Conservation (phyloP, 64 coral and sea anemone genomes). For the Stichodactyla helianthus region DNA sequence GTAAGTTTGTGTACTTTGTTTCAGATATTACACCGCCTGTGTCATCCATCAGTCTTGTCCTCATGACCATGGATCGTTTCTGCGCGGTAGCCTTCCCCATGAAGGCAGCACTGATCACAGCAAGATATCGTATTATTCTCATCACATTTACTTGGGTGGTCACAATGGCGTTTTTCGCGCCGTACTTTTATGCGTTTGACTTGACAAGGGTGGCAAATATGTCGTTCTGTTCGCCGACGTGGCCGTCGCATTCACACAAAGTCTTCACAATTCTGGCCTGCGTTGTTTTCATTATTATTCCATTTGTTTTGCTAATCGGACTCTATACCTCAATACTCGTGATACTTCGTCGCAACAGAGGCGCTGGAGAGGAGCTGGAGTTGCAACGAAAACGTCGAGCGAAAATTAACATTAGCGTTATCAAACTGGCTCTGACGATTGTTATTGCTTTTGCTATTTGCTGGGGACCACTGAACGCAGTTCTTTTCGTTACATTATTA, state of each 20-base stretch:
- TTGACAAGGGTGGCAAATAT: neutral
- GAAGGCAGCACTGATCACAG: slow-evolving; percentile 23
- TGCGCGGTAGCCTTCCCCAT: slow-evolving; percentile 52
- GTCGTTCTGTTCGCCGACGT: neutral
- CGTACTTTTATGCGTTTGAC: slow-evolving; percentile 30
- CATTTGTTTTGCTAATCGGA: neutral
- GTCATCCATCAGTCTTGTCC: slow-evolving; percentile 45
- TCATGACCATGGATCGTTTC: slow-evolving; percentile 73
- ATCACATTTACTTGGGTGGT: slow-evolving; percentile 29
- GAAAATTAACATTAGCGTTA: slow-evolving; percentile 3
- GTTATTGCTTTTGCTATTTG: slow-evolving; percentile 22
- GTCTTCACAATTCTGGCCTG: neutral
- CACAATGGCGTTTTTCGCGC: slow-evolving; percentile 22
- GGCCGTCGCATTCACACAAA: neutral
- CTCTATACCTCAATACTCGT: neutral
- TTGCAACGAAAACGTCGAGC: neutral
- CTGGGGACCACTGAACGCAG: slow-evolving; percentile 13
- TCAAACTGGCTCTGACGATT: slow-evolving; percentile 25
- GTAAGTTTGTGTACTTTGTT: slow-evolving; percentile 43
- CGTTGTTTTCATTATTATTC: slow-evolving; percentile 1
- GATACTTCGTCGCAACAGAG: slow-evolving; percentile 14
- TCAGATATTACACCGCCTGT: slow-evolving; percentile 59
- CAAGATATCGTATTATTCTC: slow-evolving; percentile 1
- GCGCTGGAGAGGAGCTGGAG: slow-evolving; percentile 22
- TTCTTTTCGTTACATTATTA: neutral